A percentile compares a stretch with the other conserved stretches of the same genome.
These are phyloP conservation scores for Hyalella azteca DNA, from an alignment of 2,888 invertebrate genomes.

Conservation along the genomic window DNA sequence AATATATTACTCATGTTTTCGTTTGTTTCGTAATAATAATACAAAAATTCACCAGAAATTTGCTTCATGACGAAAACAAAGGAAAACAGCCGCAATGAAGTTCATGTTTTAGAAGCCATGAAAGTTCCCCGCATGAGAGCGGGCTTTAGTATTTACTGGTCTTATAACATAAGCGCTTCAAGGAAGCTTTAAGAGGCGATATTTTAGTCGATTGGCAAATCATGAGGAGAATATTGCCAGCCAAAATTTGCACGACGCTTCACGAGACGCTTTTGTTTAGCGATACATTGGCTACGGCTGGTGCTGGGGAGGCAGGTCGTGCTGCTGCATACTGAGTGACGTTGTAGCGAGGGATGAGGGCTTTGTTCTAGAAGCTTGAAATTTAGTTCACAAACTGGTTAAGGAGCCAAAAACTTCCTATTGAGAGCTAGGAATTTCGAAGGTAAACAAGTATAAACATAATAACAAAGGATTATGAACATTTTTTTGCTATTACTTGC, in stretches of 20 bases:
- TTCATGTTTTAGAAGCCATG: no score
- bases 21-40: no score
- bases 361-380: not conserved
- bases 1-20: no score
- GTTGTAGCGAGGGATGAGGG: not conserved
- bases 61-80: no score
- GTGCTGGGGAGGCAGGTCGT: not conserved
- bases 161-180: constrained; percentile 5
- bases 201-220: constrained; percentile 33
- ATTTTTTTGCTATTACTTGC: no score
- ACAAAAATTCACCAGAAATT: no score
- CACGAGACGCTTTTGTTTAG: constrained; percentile 19
- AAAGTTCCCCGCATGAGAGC: no score
- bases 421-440: not conserved
- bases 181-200: constrained; percentile 22
- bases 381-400: not conserved
- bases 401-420: not conserved
- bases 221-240: constrained; percentile 25
- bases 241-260: not conserved
- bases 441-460: not conserved
- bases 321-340: not conserved
- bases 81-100: no score
- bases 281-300: not conserved
- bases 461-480: not conserved
- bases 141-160: not conserved